phyloP scores from a whole-genome alignment of 2,888 invertebrate genomes.

The Polydesmus complanatus region DNA sequence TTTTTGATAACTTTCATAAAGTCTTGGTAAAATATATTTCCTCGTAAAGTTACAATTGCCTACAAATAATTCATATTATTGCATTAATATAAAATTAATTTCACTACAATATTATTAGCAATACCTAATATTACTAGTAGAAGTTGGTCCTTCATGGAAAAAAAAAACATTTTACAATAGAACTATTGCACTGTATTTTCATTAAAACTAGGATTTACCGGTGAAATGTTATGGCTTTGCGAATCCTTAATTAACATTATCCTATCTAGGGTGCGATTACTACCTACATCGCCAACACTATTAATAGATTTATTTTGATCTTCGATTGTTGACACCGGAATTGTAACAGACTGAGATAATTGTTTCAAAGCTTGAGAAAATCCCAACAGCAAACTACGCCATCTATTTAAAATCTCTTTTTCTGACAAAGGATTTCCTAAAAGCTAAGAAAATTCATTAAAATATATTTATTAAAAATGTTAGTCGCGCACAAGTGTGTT shows the following conservation, averaged over 20 bases:
- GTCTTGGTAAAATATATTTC: slow-evolving; percentile 53
- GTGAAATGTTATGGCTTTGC: no score
- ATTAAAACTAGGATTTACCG: no score
- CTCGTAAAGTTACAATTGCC: slow-evolving; percentile 75
- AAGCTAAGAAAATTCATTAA: slow-evolving; percentile 1
- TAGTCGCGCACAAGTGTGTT: neutral
- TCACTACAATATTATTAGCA: no score
- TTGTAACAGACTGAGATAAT: slow-evolving; percentile 45
- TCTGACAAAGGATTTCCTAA: slow-evolving; percentile 3
- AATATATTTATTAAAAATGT: neutral
- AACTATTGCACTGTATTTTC: no score
- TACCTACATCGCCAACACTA: neutral
- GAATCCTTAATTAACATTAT: no score
- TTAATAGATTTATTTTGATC: neutral
- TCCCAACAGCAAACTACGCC: slow-evolving; percentile 3
- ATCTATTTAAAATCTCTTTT: neutral
- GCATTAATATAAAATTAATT: no score
- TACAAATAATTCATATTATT: no score
- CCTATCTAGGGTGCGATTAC: no score
- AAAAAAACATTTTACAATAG: no score
- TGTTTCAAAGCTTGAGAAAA: slow-evolving; percentile 48
- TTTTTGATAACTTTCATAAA: slow-evolving; percentile 48
- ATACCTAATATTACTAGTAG: slow-evolving; percentile 62
- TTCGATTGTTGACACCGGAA: slow-evolving; percentile 22
- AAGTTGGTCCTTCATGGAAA: slow-evolving; percentile 28